Conservation (phyloP, 2,888 invertebrate species). For the Clostera curtula region DNA sequence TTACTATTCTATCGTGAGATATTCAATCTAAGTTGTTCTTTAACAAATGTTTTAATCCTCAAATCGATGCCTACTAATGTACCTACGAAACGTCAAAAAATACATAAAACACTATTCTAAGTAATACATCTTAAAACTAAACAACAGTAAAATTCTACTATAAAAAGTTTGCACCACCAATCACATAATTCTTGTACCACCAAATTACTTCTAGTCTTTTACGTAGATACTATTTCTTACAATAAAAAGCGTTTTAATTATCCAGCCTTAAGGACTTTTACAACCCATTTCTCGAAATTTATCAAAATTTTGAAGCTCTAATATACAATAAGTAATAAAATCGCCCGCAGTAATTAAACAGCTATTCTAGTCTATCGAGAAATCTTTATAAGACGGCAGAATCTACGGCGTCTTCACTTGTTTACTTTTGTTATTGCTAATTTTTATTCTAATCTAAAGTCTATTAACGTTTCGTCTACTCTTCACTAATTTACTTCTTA, state of each 20-base stretch:
- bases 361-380: constrained; percentile 49
- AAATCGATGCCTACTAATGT: too few species aligned
- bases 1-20: constrained; percentile 47
- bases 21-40: constrained; percentile 28
- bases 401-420: constrained; percentile 50
- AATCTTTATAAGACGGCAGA: constrained; percentile 44
- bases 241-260: constrained; percentile 27
- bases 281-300: constrained; percentile 28
- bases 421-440: constrained; percentile 37
- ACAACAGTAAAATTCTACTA: constrained; percentile 50
- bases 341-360: constrained; percentile 47
- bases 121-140: constrained; percentile 49
- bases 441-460: constrained; percentile 54
- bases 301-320: constrained; percentile 51
- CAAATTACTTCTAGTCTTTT: constrained; percentile 46
- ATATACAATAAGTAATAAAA: constrained; percentile 44
- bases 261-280: constrained; percentile 19
- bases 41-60: constrained; percentile 32
- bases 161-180: constrained; percentile 73
- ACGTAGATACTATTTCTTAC: constrained; percentile 39
- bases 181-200: constrained; percentile 49
- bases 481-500: constrained; percentile 47
- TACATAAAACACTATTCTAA: constrained; percentile 31
- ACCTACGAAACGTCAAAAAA: constrained; percentile 35
- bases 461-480: constrained; percentile 47